These are phyloP conservation scores for Itoplectis maculator DNA, from an alignment of 2,888 invertebrate genomes.

Conservation along the genomic window DNA sequence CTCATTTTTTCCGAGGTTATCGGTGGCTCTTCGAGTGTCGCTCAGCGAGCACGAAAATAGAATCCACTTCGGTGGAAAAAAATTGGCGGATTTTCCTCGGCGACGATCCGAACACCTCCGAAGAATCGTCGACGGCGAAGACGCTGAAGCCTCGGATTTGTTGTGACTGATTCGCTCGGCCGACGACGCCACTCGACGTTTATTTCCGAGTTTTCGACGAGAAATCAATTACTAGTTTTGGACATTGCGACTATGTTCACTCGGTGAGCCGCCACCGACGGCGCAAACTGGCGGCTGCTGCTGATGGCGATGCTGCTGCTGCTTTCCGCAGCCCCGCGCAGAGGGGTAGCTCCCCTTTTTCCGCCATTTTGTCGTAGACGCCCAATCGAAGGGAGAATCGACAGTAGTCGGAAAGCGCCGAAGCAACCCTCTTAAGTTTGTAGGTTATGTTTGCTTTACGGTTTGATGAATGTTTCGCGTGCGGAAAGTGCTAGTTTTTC, in stretches of 20 bases:
- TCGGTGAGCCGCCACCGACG: slow-evolving; percentile 63
- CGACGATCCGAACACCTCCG: not conserved
- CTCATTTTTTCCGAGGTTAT: slow-evolving; percentile 65
- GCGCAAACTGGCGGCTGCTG: slow-evolving; percentile 43
- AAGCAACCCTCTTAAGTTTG: not conserved
- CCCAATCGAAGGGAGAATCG: not conserved
- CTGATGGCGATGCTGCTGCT: too few species aligned
- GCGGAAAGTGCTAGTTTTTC: too few species aligned
- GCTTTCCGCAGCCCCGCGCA: slow-evolving; percentile 19
- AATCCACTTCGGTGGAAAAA: slow-evolving; percentile 69
- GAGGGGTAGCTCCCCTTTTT: not conserved
- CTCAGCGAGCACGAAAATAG: slow-evolving; percentile 74
- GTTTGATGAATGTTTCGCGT: not conserved
- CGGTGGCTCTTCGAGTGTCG: slow-evolving; percentile 66
- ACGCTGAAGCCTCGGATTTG: not conserved
- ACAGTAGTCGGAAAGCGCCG: not conserved
- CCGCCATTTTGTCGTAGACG: not conserved
- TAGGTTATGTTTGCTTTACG: too few species aligned
- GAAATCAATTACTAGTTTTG: slow-evolving; percentile 66
- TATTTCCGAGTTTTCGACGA: slow-evolving; percentile 59
- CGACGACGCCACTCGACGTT: not conserved
- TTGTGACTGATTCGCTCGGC: slow-evolving; percentile 31
- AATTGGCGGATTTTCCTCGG: slow-evolving; percentile 21
- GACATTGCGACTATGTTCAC: slow-evolving; percentile 49
- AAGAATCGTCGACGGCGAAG: not conserved